phyloP scores from a whole-genome alignment of 2,888 invertebrate species.

The Argyra leucocephala region DNA sequence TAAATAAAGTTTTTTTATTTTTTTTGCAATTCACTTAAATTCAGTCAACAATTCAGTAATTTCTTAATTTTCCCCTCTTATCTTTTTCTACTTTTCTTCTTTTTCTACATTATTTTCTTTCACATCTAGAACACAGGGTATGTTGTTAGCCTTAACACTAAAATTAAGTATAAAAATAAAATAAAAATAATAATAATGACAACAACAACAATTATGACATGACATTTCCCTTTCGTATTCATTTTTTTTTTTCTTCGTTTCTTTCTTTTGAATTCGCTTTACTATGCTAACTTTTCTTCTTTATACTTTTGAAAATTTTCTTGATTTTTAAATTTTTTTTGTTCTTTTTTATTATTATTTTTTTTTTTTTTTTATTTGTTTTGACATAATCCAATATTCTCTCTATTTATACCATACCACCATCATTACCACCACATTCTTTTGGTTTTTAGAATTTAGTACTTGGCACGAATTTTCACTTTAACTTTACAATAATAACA shows the following conservation, averaged over 20 bases:
- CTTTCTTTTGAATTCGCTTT: no score
- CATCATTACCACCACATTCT: background rate
- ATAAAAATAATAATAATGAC: background rate
- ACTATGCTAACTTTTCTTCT: no score
- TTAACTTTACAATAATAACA: background rate
- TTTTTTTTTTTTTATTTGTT: background rate
- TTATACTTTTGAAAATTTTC: no score
- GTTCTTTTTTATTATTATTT: background rate
- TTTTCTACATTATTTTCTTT: no score
- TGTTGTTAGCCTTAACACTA: background rate
- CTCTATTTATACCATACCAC: background rate
- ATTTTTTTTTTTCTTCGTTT: background rate
- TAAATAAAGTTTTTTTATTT: no score
- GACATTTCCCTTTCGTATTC: background rate
- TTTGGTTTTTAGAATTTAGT: background rate
- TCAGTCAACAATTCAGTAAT: no score
- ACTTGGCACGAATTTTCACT: conserved; percentile 3
- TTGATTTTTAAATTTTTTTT: no score
- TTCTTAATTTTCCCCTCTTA: no score
- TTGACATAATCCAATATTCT: background rate
- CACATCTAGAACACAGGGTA: no score
- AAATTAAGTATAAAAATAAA: background rate
- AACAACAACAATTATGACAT: background rate
- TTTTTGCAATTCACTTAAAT: no score
- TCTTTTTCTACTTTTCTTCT: no score